Conservation (phyloP, 2,113 vertebrate genomes). For the Tretioscincus oriximinensis region DNA sequence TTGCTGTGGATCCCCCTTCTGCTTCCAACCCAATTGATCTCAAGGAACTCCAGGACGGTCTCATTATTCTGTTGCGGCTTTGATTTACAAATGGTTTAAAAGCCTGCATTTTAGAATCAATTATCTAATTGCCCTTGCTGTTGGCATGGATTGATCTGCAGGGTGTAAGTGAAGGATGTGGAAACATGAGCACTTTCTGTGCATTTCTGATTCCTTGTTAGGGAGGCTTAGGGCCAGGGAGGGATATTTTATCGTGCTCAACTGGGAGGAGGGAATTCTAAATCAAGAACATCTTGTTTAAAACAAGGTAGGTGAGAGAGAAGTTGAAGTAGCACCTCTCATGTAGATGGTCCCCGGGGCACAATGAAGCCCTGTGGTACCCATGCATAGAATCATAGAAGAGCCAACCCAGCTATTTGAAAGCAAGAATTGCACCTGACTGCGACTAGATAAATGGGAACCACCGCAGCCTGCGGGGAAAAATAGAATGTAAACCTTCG, state of each 20-base stretch:
- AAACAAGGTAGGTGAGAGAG: background rate
- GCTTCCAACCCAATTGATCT: slow-evolving; percentile 6
- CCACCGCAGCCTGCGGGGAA: too few species aligned
- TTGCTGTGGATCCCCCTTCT: background rate
- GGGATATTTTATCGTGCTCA: background rate
- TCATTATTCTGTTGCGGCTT: slow-evolving; percentile 17
- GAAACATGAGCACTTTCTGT: background rate
- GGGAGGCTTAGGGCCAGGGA: too few species aligned
- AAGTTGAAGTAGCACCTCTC: background rate
- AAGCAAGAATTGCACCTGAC: too few species aligned
- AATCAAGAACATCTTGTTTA: background rate
- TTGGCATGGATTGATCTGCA: slow-evolving; percentile 22
- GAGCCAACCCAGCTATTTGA: too few species aligned
- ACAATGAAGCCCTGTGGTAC: too few species aligned
- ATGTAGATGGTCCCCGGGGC: too few species aligned
- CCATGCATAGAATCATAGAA: too few species aligned
- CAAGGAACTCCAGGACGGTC: slow-evolving; percentile 7
- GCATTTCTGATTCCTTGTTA: background rate
- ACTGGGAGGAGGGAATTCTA: background rate
- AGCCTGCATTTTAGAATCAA: slow-evolving; percentile 26
- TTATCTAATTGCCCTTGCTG: slow-evolving; percentile 25
- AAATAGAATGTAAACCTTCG: too few species aligned
- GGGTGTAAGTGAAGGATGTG: background rate
- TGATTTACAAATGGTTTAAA: slow-evolving; percentile 29
- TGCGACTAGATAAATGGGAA: too few species aligned